Percentiles rank a stretch among this genome's conserved stretches.
Evolutionary conservation across 2,888 invertebrate species (phyloP).

Genomic region (Kryphioiulus occultus): DNA sequence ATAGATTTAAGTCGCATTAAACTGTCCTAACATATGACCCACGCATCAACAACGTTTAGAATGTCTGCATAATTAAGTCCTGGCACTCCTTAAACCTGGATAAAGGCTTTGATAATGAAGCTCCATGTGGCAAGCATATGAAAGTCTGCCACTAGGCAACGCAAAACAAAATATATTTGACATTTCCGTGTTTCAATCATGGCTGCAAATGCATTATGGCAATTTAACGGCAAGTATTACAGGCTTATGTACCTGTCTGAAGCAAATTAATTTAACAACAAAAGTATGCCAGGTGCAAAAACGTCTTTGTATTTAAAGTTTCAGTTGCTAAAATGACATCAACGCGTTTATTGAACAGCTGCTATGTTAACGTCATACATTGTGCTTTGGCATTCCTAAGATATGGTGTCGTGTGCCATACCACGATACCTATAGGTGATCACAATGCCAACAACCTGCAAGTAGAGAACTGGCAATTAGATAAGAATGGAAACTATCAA

Average conservation of each 20-base stretch:
- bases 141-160: background rate
- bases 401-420: slow-evolving; percentile 53
- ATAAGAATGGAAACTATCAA: too few species aligned
- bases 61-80: background rate
- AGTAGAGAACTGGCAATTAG: slow-evolving; percentile 56
- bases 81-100: background rate
- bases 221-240: background rate
- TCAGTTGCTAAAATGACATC: background rate
- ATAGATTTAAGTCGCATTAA: background rate
- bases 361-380: background rate
- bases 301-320: background rate
- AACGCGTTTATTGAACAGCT: background rate
- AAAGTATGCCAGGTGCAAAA: background rate
- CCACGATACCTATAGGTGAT: slow-evolving; percentile 82
- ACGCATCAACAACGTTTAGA: background rate
- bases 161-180: too few species aligned
- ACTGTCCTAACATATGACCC: background rate
- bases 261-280: background rate
- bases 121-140: too few species aligned
- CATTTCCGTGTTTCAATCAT: too few species aligned
- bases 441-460: slow-evolving; percentile 82
- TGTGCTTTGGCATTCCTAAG: background rate
- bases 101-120: too few species aligned
- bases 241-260: background rate
- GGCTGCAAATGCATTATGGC: background rate